Percentiles rank a stretch among this genome's conserved stretches.
phyloP scores from a whole-genome alignment of 92 coral and sea anemone species.

The Phenganax subtilis region DNA sequence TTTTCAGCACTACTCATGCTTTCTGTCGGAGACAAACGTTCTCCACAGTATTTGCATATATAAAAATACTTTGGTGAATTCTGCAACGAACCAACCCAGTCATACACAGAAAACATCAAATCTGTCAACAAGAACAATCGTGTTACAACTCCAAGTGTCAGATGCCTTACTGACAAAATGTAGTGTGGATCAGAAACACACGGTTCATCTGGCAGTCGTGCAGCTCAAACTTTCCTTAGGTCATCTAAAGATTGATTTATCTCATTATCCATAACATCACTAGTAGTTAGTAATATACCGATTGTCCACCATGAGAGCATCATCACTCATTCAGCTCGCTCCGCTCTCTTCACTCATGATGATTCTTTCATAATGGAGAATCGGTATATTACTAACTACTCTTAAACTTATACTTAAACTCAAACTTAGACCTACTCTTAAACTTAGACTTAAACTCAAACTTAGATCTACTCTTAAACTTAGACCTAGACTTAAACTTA shows the following conservation, averaged over 20 bases:
- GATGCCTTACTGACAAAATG: slow-evolving; percentile 49
- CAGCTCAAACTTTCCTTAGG: slow-evolving; percentile 26
- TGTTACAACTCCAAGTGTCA: slow-evolving; percentile 44
- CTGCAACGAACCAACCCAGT: slow-evolving; percentile 50
- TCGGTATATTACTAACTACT: no score
- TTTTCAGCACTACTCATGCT: slow-evolving; percentile 16
- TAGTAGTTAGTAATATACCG: no score
- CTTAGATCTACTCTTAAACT: no score
- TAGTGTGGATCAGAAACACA: slow-evolving; percentile 38
- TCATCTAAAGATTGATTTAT: slow-evolving; percentile 12
- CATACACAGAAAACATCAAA: slow-evolving; percentile 46
- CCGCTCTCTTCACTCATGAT: no score
- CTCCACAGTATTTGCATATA: slow-evolving; percentile 12
- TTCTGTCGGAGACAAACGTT: slow-evolving; percentile 19
- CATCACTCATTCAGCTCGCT: no score
- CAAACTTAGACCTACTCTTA: no score
- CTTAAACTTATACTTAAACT: no score
- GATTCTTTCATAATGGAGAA: no score
- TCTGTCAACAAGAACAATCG: slow-evolving; percentile 37
- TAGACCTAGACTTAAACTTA: no score
- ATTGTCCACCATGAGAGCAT: no score
- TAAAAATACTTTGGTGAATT: slow-evolving; percentile 47
- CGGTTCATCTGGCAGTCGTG: slow-evolving; percentile 42
- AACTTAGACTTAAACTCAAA: no score
- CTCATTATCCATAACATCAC: neutral